phyloP scores from a whole-genome alignment of 2,888 invertebrate genomes.

The Trilocha varians region DNA sequence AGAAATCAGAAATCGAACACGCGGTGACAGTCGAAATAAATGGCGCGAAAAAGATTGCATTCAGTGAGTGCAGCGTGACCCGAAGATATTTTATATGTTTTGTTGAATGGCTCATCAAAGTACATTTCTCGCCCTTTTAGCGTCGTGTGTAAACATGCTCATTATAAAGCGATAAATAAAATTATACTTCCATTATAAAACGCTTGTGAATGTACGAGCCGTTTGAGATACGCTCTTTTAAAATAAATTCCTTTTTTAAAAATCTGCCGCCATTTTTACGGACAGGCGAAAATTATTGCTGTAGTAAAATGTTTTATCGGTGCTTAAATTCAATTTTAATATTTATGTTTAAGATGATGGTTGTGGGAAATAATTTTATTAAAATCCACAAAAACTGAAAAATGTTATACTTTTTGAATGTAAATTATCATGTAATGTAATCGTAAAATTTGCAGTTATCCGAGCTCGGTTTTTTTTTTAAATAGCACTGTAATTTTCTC shows the following conservation, averaged over 20 bases:
- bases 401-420: too few relatives aligned
- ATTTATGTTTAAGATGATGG: too few relatives aligned
- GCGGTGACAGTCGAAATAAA: not conserved
- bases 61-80: not conserved
- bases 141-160: constrained; percentile 51
- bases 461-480: too few relatives aligned
- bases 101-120: constrained; percentile 5
- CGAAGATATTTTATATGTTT: not conserved
- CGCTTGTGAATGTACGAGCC: constrained; percentile 43
- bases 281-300: too few relatives aligned
- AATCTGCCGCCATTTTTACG: too few relatives aligned
- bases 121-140: constrained; percentile 18
- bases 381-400: too few relatives aligned
- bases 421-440: too few relatives aligned
- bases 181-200: constrained; percentile 58
- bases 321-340: too few relatives aligned
- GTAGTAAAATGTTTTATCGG: too few relatives aligned
- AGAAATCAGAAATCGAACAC: not conserved
- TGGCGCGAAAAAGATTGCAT: not conserved
- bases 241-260: constrained; percentile 36
- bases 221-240: constrained; percentile 41
- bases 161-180: constrained; percentile 70
- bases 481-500: too few relatives aligned
- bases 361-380: too few relatives aligned
- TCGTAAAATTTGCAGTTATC: too few relatives aligned